Percentiles rank a stretch among this genome's conserved stretches.
Conservation (phyloP, 2,113 vertebrate species). For the Thamnophis sirtalis region DNA sequence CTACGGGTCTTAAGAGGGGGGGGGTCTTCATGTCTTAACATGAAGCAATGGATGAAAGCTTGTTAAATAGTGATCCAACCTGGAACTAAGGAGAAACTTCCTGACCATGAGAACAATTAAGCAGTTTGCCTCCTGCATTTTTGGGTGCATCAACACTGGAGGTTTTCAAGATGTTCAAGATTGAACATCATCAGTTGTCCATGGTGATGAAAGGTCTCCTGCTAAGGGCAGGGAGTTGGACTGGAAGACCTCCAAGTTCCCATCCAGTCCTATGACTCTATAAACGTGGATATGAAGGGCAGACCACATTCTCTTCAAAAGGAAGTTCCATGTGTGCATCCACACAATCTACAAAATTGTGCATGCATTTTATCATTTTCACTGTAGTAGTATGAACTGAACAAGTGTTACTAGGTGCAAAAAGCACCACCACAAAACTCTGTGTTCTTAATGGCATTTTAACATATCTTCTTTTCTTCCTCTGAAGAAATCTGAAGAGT, state of each 20-base stretch:
- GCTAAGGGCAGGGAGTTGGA: background rate
- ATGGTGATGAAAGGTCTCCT: background rate
- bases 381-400: background rate
- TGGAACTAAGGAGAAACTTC: background rate
- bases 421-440: background rate
- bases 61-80: background rate
- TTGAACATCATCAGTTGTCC: background rate
- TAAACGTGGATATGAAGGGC: background rate
- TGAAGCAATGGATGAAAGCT: background rate
- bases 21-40: no score
- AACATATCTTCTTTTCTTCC: slow-evolving; percentile 17
- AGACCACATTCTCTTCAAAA: background rate
- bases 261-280: background rate
- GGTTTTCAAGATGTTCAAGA: background rate
- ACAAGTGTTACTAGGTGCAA: background rate
- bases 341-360: background rate
- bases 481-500: slow-evolving; percentile 6
- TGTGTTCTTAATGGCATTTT: background rate
- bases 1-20: no score
- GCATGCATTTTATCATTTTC: background rate
- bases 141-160: background rate
- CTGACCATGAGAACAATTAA: background rate
- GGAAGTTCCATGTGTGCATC: background rate
- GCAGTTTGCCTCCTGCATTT: background rate
- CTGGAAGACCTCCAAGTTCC: background rate